A percentile compares a stretch with the other conserved stretches of the same genome.
Conservation (phyloP, 2,888 invertebrate genomes). For the Luperina nickerlii region DNA sequence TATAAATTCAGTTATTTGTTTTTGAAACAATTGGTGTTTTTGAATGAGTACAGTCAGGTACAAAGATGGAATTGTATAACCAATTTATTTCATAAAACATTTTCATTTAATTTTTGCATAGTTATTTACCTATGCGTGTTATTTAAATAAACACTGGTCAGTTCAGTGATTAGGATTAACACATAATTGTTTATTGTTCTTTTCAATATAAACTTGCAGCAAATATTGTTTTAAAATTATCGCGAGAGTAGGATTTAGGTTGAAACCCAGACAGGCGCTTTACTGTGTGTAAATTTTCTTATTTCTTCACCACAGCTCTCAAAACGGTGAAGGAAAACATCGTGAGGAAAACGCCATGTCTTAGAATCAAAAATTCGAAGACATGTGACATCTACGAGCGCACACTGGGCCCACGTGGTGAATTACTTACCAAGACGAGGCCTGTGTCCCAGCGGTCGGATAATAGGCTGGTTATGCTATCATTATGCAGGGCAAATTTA, state of each 20-base stretch:
- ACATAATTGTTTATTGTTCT: neutral
- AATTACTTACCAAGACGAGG: neutral
- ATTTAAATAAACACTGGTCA: constrained; percentile 4
- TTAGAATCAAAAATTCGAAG: no score
- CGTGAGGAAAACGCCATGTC: no score
- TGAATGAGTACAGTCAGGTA: constrained; percentile 10
- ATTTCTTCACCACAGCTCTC: no score
- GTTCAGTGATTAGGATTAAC: constrained; percentile 3
- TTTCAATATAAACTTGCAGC: neutral
- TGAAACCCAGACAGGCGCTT: neutral
- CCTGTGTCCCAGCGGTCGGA: neutral
- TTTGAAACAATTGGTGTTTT: constrained; percentile 13
- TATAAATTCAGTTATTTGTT: constrained; percentile 36
- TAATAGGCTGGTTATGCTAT: neutral
- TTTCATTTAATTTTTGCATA: neutral
- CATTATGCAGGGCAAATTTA: neutral
- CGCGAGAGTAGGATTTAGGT: no score
- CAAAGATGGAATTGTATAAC: neutral
- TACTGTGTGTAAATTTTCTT: no score
- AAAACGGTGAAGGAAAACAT: no score
- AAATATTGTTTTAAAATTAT: neutral
- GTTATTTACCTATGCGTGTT: neutral
- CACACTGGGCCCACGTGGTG: neutral
- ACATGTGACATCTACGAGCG: no score
- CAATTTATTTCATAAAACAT: neutral